Evolutionary conservation across 2,797 vertebrate genomes (phyloP), one percentile per base, ranked within the genome.

Genomic region (Taeniopygia guttata): DNA sequence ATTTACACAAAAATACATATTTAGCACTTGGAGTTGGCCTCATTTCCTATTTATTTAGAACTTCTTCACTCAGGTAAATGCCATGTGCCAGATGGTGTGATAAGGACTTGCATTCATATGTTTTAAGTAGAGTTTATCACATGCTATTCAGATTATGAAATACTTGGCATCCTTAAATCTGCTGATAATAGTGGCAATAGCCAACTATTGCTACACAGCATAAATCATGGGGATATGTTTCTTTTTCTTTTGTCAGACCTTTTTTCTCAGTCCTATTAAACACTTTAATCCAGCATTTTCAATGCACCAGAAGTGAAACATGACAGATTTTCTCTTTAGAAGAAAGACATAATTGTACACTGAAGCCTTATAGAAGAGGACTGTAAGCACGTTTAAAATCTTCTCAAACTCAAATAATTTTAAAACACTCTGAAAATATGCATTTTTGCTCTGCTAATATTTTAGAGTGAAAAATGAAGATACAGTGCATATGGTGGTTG

Each of bases 401-500:
- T 68, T 86, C 30, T 11, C 13, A 49, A 54, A 27, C 13, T 74
- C 43, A 45, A 52, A 11, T 52, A 43, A 73, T 51, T 79, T 72
- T 34, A 64, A 89, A 90, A 46, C 3, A 49, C 40, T n/a, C 32
- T 43, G 23, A 82, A 84, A 79, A 79, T 11, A n/a, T 1, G 3
- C 5, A 27, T 13, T 87, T 78, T 89, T 58, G 1, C 14, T 78
- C 67, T 45, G 42, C 10, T 63, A 19, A 42, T 68, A 25, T 84
- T 92, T 84, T 68, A 36, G 42, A 78, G 23, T 43, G 30, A 84
- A 93, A 75, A 89, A 9, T 34, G 16, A 87, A 75, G 19, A 54
- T 11, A 59, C 40, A 73, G 30, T 0, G 3, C 5, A 2, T 25
- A 13, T 0, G 0, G 30, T 25, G 18, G 22, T 77, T 84, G 21